Percentiles rank a stretch among this genome's conserved stretches.
These are phyloP conservation scores for Chunga burmeisteri DNA, from an alignment of 2,113 vertebrate species.

Conservation along the genomic window DNA sequence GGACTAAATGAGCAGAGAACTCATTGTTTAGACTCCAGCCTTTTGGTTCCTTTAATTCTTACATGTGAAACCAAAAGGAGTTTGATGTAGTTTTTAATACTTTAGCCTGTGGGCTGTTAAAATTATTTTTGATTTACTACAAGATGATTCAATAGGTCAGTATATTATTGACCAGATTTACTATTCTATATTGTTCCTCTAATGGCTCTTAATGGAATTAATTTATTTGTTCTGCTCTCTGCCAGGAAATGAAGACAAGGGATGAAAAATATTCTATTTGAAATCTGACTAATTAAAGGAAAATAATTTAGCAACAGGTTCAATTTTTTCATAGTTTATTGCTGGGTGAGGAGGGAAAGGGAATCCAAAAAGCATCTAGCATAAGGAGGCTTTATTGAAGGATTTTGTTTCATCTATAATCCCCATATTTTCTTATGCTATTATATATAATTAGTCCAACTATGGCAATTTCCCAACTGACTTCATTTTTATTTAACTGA, in stretches of 20 bases:
- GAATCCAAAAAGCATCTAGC: neutral
- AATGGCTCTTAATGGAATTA: conserved; percentile 47
- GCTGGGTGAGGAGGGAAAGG: neutral
- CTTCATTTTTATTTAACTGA: neutral
- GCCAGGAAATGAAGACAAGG: conserved; percentile 33
- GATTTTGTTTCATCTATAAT: neutral
- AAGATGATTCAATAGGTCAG: conserved; percentile 17
- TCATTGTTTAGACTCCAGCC: neutral
- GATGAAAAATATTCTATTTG: conserved; percentile 27
- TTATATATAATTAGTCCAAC: neutral
- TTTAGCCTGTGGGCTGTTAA: neutral
- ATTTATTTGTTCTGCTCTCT: conserved; percentile 33
- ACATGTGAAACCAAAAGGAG: neutral
- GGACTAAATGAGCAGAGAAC: neutral
- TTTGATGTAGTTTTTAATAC: neutral
- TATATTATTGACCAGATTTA: conserved; percentile 24
- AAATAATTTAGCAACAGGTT: neutral
- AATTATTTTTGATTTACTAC: conserved; percentile 32
- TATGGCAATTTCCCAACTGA: neutral
- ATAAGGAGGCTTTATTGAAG: neutral
- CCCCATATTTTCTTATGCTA: neutral
- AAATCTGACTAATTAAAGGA: conserved; percentile 26
- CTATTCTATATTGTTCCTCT: neutral
- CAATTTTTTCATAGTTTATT: neutral
- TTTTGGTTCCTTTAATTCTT: neutral